phyloP scores from a whole-genome alignment of 2,113 vertebrate genomes.

The Proterorhinus semilunaris region DNA sequence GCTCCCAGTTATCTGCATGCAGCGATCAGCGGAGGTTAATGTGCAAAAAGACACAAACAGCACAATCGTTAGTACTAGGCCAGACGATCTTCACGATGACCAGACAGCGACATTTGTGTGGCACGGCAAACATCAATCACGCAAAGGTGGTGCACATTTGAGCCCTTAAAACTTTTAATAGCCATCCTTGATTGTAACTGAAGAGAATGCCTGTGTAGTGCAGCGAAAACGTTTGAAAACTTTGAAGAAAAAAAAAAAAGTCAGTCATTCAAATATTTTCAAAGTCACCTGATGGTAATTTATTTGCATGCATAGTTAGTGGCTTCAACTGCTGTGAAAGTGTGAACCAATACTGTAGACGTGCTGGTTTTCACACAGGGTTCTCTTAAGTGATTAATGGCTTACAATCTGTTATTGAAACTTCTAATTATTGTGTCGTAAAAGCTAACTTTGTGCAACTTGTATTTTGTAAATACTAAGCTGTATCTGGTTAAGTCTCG shows the following conservation, averaged over 20 bases:
- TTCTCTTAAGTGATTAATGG: conserved; percentile 8
- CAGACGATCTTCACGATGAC: conserved; percentile 71
- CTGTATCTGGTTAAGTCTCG: not conserved
- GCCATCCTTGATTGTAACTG: conserved; percentile 32
- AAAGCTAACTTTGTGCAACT: not conserved
- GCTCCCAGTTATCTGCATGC: conserved; percentile 99
- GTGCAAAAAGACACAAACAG: conserved; percentile 91
- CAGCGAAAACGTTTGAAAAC: conserved; percentile 11
- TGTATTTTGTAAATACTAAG: not conserved
- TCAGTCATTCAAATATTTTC: not conserved
- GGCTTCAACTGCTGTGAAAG: conserved; percentile 35
- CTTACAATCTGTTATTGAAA: conserved; percentile 3
- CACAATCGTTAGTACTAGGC: conserved; percentile 87
- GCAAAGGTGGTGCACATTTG: conserved; percentile 32
- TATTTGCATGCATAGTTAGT: not conserved
- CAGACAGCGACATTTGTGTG: conserved; percentile 69
- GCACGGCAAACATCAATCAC: conserved; percentile 57
- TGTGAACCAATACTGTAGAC: conserved; percentile 16
- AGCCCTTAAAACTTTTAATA: conserved; percentile 13
- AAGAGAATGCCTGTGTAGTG: conserved; percentile 63
- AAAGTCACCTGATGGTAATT: not conserved
- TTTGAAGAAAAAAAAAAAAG: not conserved
- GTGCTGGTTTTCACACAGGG: not conserved
- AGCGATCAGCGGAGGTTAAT: conserved; percentile 92
- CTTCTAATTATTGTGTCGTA: not conserved